These are phyloP conservation scores for Pipistrellus pygmaeus DNA, from an alignment of 2,797 vertebrate species.

Conservation along the genomic window DNA sequence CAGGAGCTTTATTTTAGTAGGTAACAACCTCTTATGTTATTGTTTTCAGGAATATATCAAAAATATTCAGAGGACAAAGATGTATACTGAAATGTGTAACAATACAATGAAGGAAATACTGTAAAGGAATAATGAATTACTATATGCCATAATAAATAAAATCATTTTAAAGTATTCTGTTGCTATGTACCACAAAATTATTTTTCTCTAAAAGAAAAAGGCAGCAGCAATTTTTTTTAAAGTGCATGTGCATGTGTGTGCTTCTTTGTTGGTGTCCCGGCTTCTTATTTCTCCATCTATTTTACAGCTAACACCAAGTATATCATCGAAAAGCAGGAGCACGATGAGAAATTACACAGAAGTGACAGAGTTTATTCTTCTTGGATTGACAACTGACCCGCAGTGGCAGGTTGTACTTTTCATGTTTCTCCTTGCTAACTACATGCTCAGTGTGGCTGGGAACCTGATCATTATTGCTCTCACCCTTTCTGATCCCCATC, in stretches of 20 bases:
- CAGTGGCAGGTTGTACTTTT: constrained; percentile 65
- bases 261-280: not conserved
- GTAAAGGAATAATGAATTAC: not conserved
- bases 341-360: constrained; percentile 68
- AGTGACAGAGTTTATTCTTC: constrained; percentile 76
- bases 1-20: not conserved
- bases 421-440: constrained; percentile 73
- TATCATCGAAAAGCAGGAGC: not conserved
- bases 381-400: constrained; percentile 73
- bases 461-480: constrained; percentile 70
- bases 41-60: not conserved
- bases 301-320: constrained; percentile 1
- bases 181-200: not conserved
- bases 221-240: not conserved
- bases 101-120: not conserved
- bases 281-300: not conserved
- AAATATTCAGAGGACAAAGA: not conserved
- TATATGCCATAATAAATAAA: not conserved
- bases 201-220: not conserved
- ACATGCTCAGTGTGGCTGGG: constrained; percentile 69
- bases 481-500: constrained; percentile 59
- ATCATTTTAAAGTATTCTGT: not conserved
- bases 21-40: not conserved
- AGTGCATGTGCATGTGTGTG: not conserved
- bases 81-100: not conserved